Conservation (phyloP, 2,113 vertebrate species). For the Ranitomeya variabilis region DNA sequence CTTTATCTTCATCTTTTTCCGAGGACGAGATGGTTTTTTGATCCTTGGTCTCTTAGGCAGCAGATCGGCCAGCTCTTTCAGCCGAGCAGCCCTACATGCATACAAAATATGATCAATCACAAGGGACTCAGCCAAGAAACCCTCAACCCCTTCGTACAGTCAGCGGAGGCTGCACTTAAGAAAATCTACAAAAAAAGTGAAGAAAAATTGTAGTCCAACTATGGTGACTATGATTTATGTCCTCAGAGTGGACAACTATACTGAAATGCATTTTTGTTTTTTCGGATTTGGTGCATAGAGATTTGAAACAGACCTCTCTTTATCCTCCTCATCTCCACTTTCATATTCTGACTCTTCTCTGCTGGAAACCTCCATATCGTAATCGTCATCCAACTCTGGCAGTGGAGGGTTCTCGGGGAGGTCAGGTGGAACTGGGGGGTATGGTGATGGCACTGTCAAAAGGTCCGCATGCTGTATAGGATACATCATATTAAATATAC, state of each 20-base stretch:
- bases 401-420: constrained; percentile 89
- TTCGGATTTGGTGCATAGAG: not conserved
- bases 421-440: constrained; percentile 81
- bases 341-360: constrained; percentile 92
- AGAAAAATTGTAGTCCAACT: too few species aligned
- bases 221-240: too few species aligned
- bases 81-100: constrained; percentile 80
- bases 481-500: not conserved
- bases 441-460: constrained; percentile 72
- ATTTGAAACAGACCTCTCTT: constrained; percentile 76
- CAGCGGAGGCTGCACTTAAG: too few species aligned
- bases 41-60: constrained; percentile 87
- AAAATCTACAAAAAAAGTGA: too few species aligned
- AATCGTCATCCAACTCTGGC: constrained; percentile 81
- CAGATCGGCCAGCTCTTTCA: constrained; percentile 91
- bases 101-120: not conserved
- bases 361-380: constrained; percentile 72
- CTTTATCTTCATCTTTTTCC: constrained; percentile 92
- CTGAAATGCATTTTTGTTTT: too few species aligned
- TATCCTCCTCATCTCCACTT: constrained; percentile 89
- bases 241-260: too few species aligned
- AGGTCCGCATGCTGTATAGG: constrained; percentile 80
- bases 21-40: constrained; percentile 78
- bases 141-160: too few species aligned
- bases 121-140: not conserved